Conservation (phyloP, 2,888 invertebrate genomes). For the Sphinx pinastri region DNA sequence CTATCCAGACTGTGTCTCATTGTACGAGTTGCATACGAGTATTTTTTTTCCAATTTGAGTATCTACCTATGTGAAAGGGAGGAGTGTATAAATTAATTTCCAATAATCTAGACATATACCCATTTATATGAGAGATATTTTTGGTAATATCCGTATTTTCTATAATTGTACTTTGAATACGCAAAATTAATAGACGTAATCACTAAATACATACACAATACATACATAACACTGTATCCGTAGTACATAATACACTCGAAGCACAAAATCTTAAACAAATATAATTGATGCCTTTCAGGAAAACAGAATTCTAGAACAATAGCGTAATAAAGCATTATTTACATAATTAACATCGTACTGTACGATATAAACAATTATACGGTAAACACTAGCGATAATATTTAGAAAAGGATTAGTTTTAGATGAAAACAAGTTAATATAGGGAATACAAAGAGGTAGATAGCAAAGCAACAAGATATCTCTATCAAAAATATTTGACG, state of each 20-base stretch:
- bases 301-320: conserved; percentile 23
- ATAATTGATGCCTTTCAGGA: not conserved
- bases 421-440: conserved; percentile 6
- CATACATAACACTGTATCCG: too few species aligned
- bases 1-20: too few species aligned
- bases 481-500: not conserved
- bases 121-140: too few species aligned
- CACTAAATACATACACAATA: not conserved
- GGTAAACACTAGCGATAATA: not conserved
- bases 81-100: too few species aligned
- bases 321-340: conserved; percentile 22
- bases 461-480: not conserved
- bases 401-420: conserved; percentile 12
- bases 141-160: too few species aligned
- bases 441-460: not conserved
- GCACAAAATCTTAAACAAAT: not conserved
- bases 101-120: too few species aligned
- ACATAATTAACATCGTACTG: conserved; percentile 2
- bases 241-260: not conserved
- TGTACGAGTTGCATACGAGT: too few species aligned
- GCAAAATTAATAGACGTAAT: not conserved
- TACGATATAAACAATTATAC: not conserved
- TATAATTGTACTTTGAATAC: too few species aligned
- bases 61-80: too few species aligned
- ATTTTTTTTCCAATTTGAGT: too few species aligned